Percentiles rank a stretch among this genome's conserved stretches.
phyloP scores from a whole-genome alignment of 53 echinoderm and acorn worm species.

The Stichopus horrens region DNA sequence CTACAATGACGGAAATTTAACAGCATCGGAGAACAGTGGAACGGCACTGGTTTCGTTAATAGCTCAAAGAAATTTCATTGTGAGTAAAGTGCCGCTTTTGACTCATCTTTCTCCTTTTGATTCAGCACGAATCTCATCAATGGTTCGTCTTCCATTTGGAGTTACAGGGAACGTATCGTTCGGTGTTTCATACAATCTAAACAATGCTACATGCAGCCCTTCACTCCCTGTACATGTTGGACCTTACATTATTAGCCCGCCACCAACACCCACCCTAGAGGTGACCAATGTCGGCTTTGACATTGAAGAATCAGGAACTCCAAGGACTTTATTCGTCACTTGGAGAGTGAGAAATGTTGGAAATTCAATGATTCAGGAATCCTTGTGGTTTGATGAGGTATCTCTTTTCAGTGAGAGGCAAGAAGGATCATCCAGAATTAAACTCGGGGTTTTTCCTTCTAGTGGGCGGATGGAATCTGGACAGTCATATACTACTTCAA shows the following conservation, averaged over 20 bases:
- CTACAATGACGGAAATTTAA: background rate
- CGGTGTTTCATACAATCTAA: background rate
- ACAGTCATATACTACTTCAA: constrained; percentile 23
- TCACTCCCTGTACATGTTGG: background rate
- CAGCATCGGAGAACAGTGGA: background rate
- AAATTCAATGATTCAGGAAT: constrained; percentile 33
- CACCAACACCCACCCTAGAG: constrained; percentile 32
- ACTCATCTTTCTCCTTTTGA: background rate
- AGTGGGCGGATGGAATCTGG: constrained; percentile 31
- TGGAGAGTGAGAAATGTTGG: constrained; percentile 42
- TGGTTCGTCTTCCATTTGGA: constrained; percentile 14
- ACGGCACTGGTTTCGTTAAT: background rate
- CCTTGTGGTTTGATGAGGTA: constrained; percentile 28
- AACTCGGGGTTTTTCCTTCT: constrained; percentile 22
- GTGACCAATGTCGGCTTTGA: constrained; percentile 5
- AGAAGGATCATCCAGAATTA: background rate
- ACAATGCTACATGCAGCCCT: background rate
- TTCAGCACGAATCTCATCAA: background rate
- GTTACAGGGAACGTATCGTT: constrained; percentile 8
- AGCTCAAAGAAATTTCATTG: background rate
- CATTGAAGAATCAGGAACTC: background rate
- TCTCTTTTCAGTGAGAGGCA: background rate
- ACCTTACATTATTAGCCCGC: background rate
- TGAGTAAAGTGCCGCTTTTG: background rate
- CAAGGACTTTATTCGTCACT: background rate